Evolutionary conservation across 2,888 invertebrate genomes (phyloP).

Genomic region (Chrysopilus asiliformis): DNA sequence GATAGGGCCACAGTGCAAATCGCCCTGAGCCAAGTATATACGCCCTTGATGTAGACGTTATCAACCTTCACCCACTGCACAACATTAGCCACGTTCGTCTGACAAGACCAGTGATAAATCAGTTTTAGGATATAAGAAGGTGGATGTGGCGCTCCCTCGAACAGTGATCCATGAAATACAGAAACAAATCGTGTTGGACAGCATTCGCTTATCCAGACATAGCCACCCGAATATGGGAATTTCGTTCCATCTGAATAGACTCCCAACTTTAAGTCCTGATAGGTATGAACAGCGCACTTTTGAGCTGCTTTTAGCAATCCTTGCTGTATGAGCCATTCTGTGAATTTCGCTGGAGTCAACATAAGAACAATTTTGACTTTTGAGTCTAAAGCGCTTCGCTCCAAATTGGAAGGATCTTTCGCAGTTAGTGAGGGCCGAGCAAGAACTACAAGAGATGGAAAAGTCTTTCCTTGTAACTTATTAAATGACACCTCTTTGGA

Average conservation of each 20-base stretch:
- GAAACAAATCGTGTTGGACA: slow-evolving; percentile 76
- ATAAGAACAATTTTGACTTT: slow-evolving; percentile 73
- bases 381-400: slow-evolving; percentile 52
- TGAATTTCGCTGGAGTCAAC: slow-evolving; percentile 70
- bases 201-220: slow-evolving; percentile 83
- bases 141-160: slow-evolving; percentile 73
- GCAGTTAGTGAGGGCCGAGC: slow-evolving; percentile 65
- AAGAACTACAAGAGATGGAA: slow-evolving; percentile 72
- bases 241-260: slow-evolving; percentile 77
- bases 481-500: slow-evolving; percentile 63
- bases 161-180: slow-evolving; percentile 74
- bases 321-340: slow-evolving; percentile 81
- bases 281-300: slow-evolving; percentile 54
- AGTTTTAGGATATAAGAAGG: slow-evolving; percentile 71
- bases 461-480: slow-evolving; percentile 65
- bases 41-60: slow-evolving; percentile 49
- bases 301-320: slow-evolving; percentile 70
- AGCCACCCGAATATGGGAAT: slow-evolving; percentile 78
- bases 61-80: slow-evolving; percentile 78
- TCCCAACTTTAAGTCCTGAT: slow-evolving; percentile 59
- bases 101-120: slow-evolving; percentile 84
- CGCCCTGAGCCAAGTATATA: slow-evolving; percentile 60
- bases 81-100: slow-evolving; percentile 78
- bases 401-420: slow-evolving; percentile 47
- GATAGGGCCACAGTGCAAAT: slow-evolving; percentile 69